Percentiles rank a stretch among this genome's conserved stretches.
These are phyloP conservation scores for Lagodon rhomboides DNA, from an alignment of 2,797 vertebrate genomes.

Conservation along the genomic window DNA sequence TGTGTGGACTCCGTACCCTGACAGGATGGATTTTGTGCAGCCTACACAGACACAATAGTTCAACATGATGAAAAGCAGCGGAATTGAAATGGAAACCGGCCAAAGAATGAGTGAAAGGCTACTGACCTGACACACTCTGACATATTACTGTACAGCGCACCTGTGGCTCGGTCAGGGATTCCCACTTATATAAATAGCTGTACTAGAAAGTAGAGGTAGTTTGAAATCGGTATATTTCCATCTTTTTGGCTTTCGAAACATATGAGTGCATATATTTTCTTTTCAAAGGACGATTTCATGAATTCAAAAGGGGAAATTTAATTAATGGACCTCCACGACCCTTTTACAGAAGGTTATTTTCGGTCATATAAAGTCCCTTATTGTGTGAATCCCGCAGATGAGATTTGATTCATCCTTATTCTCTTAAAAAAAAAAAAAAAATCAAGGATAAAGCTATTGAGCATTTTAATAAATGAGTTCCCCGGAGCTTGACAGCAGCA, in stretches of 20 bases:
- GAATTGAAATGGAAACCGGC: conserved; percentile 15
- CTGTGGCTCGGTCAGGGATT: conserved; percentile 9
- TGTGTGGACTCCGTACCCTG: conserved; percentile 20
- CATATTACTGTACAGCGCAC: background rate
- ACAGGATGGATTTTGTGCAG: conserved; percentile 38
- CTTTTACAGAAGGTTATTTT: background rate
- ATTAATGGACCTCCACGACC: background rate
- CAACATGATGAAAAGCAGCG: conserved; percentile 41
- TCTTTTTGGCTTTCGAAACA: background rate
- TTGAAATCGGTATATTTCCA: background rate
- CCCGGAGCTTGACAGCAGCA: conserved; percentile 56
- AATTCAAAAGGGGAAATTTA: background rate
- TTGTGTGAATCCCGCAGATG: background rate
- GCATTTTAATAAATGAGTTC: conserved; percentile 58
- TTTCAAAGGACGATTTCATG: background rate
- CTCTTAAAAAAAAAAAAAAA: conserved; percentile 27
- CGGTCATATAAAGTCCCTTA: background rate
- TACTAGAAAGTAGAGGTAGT: no score
- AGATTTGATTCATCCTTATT: conserved; percentile 22
- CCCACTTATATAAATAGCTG: background rate
- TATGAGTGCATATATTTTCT: background rate
- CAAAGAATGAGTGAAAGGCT: background rate
- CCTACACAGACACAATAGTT: conserved; percentile 30
- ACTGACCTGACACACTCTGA: background rate
- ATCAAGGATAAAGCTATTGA: conserved; percentile 48